These are phyloP conservation scores for Villa cingulata DNA, from an alignment of 2,888 invertebrate species.

Conservation along the genomic window DNA sequence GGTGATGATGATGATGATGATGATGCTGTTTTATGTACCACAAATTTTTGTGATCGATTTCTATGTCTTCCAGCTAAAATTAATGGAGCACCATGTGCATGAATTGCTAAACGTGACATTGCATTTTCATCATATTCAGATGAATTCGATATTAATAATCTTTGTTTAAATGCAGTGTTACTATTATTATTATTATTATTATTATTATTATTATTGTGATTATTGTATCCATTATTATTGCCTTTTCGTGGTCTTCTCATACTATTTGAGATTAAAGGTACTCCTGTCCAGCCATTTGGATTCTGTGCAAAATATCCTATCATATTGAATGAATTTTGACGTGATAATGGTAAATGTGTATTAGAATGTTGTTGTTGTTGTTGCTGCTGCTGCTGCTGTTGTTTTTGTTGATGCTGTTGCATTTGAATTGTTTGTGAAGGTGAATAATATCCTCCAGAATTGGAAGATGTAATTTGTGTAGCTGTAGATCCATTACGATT, in stretches of 20 bases:
- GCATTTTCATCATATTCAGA: constrained; percentile 19
- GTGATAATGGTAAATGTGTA: constrained; percentile 11
- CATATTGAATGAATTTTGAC: constrained; percentile 8
- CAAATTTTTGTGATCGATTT: neutral
- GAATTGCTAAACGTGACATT: constrained; percentile 62
- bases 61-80: constrained; percentile 52
- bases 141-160: constrained; percentile 7
- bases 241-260: constrained; percentile 37
- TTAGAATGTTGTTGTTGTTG: constrained; percentile 14
- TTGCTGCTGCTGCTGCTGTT: constrained; percentile 13
- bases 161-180: neutral
- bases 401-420: constrained; percentile 15
- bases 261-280: constrained; percentile 68
- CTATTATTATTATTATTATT: constrained; percentile 2
- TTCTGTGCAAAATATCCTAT: constrained; percentile 14
- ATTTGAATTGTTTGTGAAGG: constrained; percentile 12
- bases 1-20: constrained; percentile 2
- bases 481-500: constrained; percentile 1
- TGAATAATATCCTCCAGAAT: neutral
- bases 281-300: constrained; percentile 59
- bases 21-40: neutral
- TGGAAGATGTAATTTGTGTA: neutral
- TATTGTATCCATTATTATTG: constrained; percentile 1
- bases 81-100: constrained; percentile 74
- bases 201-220: constrained; percentile 2